Conservation (phyloP, 2,113 vertebrate species). For the Anser brachyrhynchus region DNA sequence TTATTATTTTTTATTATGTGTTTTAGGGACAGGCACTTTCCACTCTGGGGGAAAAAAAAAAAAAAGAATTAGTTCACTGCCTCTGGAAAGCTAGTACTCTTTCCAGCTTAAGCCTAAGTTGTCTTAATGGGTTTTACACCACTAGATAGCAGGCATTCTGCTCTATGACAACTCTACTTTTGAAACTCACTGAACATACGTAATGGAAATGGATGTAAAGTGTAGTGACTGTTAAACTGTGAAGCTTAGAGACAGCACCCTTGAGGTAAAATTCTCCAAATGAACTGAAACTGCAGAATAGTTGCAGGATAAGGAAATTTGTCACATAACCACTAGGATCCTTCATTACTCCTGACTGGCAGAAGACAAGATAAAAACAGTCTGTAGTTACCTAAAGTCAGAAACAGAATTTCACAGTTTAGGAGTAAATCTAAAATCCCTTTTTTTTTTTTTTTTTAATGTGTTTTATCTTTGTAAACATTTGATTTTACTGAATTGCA, state of each 20-base stretch:
- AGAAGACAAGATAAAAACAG: slow-evolving; percentile 53
- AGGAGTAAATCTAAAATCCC: neutral
- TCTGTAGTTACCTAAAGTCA: neutral
- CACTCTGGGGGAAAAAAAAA: neutral
- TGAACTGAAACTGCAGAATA: slow-evolving; percentile 54
- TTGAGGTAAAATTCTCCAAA: slow-evolving; percentile 62
- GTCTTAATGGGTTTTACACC: slow-evolving; percentile 61
- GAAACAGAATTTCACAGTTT: neutral
- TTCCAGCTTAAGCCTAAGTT: slow-evolving; percentile 31
- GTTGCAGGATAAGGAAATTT: slow-evolving; percentile 56
- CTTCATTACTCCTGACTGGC: slow-evolving; percentile 54
- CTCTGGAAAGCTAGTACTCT: slow-evolving; percentile 45
- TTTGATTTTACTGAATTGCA: neutral
- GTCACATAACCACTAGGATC: slow-evolving; percentile 37
- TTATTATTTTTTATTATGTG: neutral
- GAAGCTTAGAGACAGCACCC: slow-evolving; percentile 51
- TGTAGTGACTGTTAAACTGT: slow-evolving; percentile 52
- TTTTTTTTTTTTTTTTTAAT: neutral
- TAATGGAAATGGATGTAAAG: slow-evolving; percentile 61
- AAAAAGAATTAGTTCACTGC: neutral
- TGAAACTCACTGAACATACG: slow-evolving; percentile 22
- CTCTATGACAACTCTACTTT: slow-evolving; percentile 60
- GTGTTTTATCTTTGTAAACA: slow-evolving; percentile 1
- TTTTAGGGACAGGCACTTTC: neutral
- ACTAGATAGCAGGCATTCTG: slow-evolving; percentile 43